Percentiles rank a stretch among this genome's conserved stretches.
phyloP scores from a whole-genome alignment of 2,113 vertebrate genomes.

The Hyperoodon ampullatus region DNA sequence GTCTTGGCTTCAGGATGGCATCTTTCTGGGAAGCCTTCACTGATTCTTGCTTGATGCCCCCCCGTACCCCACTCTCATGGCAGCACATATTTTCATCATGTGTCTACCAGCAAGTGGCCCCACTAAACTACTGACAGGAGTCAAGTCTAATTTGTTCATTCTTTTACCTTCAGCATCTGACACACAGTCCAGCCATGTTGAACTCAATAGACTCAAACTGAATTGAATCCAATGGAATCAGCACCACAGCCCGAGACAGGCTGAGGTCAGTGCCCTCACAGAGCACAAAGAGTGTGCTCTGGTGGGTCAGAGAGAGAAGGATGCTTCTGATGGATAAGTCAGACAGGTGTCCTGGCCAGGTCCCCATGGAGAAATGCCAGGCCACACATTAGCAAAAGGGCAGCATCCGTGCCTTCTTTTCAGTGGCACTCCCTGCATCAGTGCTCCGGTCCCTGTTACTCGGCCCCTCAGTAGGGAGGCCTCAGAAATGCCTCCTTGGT shows the following conservation, averaged over 20 bases:
- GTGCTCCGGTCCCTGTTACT: neutral
- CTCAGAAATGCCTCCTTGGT: fast-evolving
- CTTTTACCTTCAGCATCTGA: neutral
- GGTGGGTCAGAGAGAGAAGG: neutral
- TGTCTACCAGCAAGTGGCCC: neutral
- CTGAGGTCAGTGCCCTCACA: neutral
- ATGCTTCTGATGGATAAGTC: neutral
- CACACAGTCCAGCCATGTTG: neutral
- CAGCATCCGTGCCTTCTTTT: neutral
- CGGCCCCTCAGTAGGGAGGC: neutral
- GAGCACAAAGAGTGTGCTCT: neutral
- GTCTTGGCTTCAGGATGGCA: neutral
- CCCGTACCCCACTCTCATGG: fast-evolving
- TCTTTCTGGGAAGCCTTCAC: neutral
- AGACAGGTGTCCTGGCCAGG: fast-evolving
- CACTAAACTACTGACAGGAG: neutral
- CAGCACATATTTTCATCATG: fast-evolving
- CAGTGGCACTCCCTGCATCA: fast-evolving
- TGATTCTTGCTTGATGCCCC: neutral
- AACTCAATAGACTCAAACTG: neutral
- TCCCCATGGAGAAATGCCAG: neutral
- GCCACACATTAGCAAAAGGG: neutral
- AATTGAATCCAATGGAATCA: neutral
- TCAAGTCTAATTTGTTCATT: neutral
- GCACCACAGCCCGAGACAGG: neutral